Conservation (phyloP, 2,113 vertebrate genomes). For the Chloebia gouldiae region DNA sequence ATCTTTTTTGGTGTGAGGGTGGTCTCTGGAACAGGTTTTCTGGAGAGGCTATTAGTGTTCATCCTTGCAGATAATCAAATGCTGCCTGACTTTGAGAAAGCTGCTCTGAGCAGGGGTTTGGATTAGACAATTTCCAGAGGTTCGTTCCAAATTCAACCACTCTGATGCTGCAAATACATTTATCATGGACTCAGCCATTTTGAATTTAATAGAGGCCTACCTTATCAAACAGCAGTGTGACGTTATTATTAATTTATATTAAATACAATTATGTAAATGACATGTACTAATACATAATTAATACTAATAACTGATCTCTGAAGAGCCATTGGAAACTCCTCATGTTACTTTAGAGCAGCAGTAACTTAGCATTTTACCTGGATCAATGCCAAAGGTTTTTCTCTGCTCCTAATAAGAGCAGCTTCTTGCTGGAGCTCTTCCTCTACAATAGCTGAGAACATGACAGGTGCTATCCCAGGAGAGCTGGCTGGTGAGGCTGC, state of each 20-base stretch:
- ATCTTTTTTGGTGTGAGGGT: background rate
- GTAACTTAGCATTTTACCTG: constrained; percentile 78
- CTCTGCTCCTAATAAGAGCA: constrained; percentile 90
- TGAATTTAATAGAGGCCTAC: background rate
- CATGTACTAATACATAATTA: background rate
- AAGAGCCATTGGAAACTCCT: background rate
- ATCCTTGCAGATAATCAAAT: background rate
- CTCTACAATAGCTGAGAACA: constrained; percentile 93
- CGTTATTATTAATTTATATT: background rate
- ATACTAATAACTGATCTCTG: background rate
- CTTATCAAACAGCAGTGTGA: background rate
- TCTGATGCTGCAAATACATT: background rate
- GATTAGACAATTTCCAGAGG: background rate
- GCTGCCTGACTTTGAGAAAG: background rate
- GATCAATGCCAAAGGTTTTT: constrained; percentile 94
- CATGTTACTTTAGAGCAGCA: background rate
- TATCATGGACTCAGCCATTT: background rate
- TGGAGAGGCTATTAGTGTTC: background rate
- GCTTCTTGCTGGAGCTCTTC: constrained; percentile 95
- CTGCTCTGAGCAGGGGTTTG: background rate
- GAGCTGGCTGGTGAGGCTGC: constrained; percentile 74
- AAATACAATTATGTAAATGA: background rate
- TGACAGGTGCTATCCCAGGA: constrained; percentile 74
- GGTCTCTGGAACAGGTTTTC: background rate
- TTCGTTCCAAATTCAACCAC: background rate